Base-by-base conservation (phyloP, 2,888 invertebrate species). In the Chymomyza fuscimana region DNA sequence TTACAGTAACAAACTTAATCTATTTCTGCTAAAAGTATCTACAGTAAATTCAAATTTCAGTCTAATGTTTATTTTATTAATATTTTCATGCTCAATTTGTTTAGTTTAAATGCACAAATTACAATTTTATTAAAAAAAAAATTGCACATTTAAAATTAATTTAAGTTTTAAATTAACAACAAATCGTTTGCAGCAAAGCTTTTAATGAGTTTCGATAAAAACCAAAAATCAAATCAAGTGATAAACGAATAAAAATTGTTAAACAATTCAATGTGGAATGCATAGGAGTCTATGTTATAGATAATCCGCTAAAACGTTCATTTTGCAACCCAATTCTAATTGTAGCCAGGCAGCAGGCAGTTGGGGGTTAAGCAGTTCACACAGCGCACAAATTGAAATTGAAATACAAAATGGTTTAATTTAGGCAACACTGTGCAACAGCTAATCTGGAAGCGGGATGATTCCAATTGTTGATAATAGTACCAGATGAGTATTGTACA, bases 211-310 rank as follows among this genome's bases (percentile, higher is more conserved):
- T 54, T 16, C 15, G 19, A 16, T 54, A n/a, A 9, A 66, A 73
- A 63, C 68, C 70, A 80, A 68, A 76, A 82, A 80, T 78, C 76
- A 82, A 81, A 85, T 80, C 80, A 78, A 82, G 82, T 77, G 82
- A 72, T 85, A 78, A 80, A 70, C 69, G 70, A 73, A 76, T 78
- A 85, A 52, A 32, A 78, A 80, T 74, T 78, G 54, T 7, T 15
- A 0, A 5, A 22, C 54, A 54, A 0, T 19, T 19, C 70, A 67
- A 75, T 72, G 65, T 16, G 65, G 68, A 71, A 73, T 67, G 62
- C 68, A 50, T 25, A 4, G 40, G 6, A 12, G 40, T 10, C 12
- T 12, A 46, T n/a, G n/a, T n/a, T n/a, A n/a, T 46, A 12, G 40
- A 46, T 10, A 46, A 46, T 10, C 40, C 40, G 40, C 12, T 7